Conservation (phyloP, 1,140 invertebrate species). For the Apis mellifera region Amel_HAv3.1 CM009943.2:4022001-4022500, state of each 20-base stretch:
- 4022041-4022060: conserved; percentile 28
- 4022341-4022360: not conserved
- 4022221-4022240: too few species aligned
- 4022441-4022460: not conserved
- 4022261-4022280: too few species aligned
- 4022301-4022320: too few species aligned
- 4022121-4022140: too few species aligned
- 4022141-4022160: too few species aligned
- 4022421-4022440: conserved; percentile 29
- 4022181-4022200: too few species aligned
- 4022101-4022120: not conserved
- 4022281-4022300: too few species aligned
- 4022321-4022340: not conserved
- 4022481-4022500: not conserved
- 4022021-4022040: conserved; percentile 21
- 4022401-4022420: conserved; percentile 36
- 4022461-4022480: conserved; percentile 5
- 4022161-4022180: too few species aligned
- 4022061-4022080: conserved; percentile 21
- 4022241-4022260: too few species aligned
- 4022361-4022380: not conserved
- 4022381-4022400: conserved; percentile 1
- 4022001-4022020: conserved; percentile 54
- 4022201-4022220: too few species aligned
- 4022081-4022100: not conserved